A percentile compares a stretch with the other conserved stretches of the same genome.
These are phyloP conservation scores for Drosophila ananassae DNA, from an alignment of 1,140 invertebrate species.

Conservation along the genomic window DNA sequence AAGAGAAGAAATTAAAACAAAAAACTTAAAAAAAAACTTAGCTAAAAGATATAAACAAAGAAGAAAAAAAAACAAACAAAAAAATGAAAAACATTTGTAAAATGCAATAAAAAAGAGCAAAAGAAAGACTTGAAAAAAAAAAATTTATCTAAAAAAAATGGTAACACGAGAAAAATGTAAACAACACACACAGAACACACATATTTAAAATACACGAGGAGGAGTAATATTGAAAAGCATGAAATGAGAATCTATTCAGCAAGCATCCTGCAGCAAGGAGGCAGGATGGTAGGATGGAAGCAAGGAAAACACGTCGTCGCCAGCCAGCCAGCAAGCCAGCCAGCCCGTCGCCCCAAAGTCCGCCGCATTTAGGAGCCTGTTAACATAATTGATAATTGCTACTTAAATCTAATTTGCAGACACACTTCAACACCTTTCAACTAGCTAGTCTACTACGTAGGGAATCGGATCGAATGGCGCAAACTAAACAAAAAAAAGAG, in stretches of 20 bases:
- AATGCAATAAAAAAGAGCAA: conserved; percentile 84
- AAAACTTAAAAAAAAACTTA: conserved; percentile 62
- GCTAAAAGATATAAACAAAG: conserved; percentile 65
- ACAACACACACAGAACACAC: conserved; percentile 33
- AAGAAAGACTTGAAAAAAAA: conserved; percentile 82
- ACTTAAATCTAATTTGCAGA: conserved; percentile 55
- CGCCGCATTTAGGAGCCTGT: conserved; percentile 48
- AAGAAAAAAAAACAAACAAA: conserved; percentile 46
- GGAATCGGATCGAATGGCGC: conserved; percentile 27
- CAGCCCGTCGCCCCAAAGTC: conserved; percentile 18
- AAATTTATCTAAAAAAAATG: conserved; percentile 61
- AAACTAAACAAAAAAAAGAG: neutral
- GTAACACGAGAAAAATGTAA: conserved; percentile 47
- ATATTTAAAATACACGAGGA: conserved; percentile 13
- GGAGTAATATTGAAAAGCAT: conserved; percentile 11
- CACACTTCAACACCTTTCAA: conserved; percentile 38
- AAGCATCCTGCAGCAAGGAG: conserved; percentile 5
- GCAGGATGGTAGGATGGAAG: neutral
- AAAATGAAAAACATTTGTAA: conserved; percentile 70
- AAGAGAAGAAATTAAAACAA: conserved; percentile 45
- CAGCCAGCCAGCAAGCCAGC: neutral
- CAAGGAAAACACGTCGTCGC: conserved; percentile 24
- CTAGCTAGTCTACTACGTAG: conserved; percentile 73
- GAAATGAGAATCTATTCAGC: conserved; percentile 27
- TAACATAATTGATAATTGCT: conserved; percentile 22